Conservation (phyloP, 2,888 invertebrate species). For the Glomeris marginata region DNA sequence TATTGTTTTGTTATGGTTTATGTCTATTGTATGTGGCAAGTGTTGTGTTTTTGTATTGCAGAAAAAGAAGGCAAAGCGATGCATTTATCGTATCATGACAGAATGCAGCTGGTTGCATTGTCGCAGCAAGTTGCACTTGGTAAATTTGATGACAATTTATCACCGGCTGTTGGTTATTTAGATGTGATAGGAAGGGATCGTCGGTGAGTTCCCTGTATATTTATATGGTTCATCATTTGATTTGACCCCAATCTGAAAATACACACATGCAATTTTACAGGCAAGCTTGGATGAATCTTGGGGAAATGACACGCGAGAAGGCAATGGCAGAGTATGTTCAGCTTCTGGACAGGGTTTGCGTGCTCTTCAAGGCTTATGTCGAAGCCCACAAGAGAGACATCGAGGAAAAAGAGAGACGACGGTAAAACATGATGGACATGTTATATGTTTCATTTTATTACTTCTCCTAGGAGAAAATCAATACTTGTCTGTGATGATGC, state of each 20-base stretch:
- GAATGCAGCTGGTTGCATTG: conserved; percentile 75
- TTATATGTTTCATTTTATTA: too few relatives aligned
- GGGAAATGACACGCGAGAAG: conserved; percentile 65
- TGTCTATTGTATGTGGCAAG: conserved; percentile 7
- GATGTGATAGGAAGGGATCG: conserved; percentile 92
- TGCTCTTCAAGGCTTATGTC: conserved; percentile 76
- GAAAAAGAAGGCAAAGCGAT: conserved; percentile 97
- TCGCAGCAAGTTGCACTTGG: conserved; percentile 84
- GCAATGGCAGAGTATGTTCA: conserved; percentile 89
- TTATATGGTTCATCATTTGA: conserved; percentile 2
- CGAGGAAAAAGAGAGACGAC: conserved; percentile 55
- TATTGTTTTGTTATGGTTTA: not conserved
- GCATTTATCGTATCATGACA: conserved; percentile 84
- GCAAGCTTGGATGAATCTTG: conserved; percentile 84
- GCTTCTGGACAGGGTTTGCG: conserved; percentile 68
- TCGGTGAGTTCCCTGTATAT: conserved; percentile 35
- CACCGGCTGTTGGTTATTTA: conserved; percentile 72
- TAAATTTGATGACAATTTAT: conserved; percentile 50
- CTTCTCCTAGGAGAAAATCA: too few relatives aligned
- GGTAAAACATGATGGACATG: conserved; percentile 27
- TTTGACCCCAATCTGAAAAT: not conserved
- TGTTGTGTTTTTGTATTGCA: conserved; percentile 33
- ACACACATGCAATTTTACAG: conserved; percentile 27
- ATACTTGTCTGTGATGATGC: too few relatives aligned
- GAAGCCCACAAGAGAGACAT: conserved; percentile 80